Evolutionary conservation across 2,888 invertebrate species (phyloP).

Genomic region (Brenthis hecate): DNA sequence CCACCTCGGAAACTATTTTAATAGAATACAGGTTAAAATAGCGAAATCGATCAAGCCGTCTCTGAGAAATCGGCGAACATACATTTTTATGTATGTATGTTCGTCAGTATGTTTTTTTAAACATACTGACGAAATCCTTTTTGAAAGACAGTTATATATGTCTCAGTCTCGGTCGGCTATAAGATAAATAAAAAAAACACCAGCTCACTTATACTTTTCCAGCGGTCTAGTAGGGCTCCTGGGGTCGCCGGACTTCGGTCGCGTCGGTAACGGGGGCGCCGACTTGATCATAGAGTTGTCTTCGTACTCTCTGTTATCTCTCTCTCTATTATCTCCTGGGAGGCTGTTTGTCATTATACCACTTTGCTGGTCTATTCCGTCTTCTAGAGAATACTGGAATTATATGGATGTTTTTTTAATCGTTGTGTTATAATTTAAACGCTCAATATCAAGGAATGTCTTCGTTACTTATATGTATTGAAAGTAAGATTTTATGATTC

Average conservation of each 20-base stretch:
- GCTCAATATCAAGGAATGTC: too few relatives aligned
- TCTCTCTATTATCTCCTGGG: conserved; percentile 56
- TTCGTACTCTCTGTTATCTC: conserved; percentile 52
- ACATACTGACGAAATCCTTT: too few relatives aligned
- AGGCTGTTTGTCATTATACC: conserved; percentile 69
- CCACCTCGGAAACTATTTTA: too few relatives aligned
- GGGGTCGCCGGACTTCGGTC: conserved; percentile 72
- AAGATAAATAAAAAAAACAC: neutral
- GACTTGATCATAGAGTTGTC: conserved; percentile 65
- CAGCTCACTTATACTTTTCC: conserved; percentile 55
- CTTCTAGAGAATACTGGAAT: conserved; percentile 66
- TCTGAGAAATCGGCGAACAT: too few relatives aligned
- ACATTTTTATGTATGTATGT: too few relatives aligned
- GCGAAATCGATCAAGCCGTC: too few relatives aligned
- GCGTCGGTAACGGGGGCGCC: conserved; percentile 66
- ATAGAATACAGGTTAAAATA: too few relatives aligned
- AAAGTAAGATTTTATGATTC: neutral
- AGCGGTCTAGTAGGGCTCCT: conserved; percentile 66
- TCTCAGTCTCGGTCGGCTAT: too few relatives aligned
- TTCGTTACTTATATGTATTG: neutral
- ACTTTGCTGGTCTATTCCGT: conserved; percentile 54
- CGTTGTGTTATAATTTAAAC: neutral
- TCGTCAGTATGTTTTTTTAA: too few relatives aligned
- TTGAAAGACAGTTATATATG: too few relatives aligned
- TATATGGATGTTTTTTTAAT: neutral